A percentile compares a stretch with the other conserved stretches of the same genome.
phyloP scores from a whole-genome alignment of 2,113 vertebrate genomes.

The Macroglossus sobrinus region DNA sequence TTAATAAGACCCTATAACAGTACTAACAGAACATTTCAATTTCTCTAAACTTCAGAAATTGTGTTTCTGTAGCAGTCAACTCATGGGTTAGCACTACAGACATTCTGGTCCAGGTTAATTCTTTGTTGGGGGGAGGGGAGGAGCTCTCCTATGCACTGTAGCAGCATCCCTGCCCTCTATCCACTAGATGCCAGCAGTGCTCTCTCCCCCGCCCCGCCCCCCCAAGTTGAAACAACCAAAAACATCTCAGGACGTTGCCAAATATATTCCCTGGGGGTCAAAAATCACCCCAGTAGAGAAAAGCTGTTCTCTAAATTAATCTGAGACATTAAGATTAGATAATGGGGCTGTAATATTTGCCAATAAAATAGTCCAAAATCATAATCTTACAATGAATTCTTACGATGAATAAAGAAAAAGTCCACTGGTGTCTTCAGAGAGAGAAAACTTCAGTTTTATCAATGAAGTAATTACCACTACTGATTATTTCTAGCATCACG shows the following conservation, averaged over 20 bases:
- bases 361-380: neutral
- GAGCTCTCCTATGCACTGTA: neutral
- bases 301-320: neutral
- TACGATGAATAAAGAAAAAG: neutral
- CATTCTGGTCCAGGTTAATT: neutral
- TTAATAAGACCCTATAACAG: neutral
- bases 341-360: neutral
- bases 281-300: neutral
- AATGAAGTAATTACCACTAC: neutral
- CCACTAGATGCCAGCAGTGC: neutral
- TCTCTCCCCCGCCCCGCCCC: too few species aligned
- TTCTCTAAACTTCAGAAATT: constrained; percentile 28
- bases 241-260: neutral
- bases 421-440: neutral
- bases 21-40: neutral
- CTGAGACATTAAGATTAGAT: neutral
- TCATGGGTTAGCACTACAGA: neutral
- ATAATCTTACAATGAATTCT: neutral
- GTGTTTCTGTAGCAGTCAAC: neutral
- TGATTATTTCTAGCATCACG: neutral
- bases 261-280: neutral
- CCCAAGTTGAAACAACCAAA: neutral
- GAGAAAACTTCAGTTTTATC: neutral
- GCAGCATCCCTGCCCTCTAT: neutral
- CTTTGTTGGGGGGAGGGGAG: neutral